Percentiles rank a stretch among this genome's conserved stretches.
phyloP scores from a whole-genome alignment of 1,140 invertebrate genomes.

The Theocolax elegans region DNA sequence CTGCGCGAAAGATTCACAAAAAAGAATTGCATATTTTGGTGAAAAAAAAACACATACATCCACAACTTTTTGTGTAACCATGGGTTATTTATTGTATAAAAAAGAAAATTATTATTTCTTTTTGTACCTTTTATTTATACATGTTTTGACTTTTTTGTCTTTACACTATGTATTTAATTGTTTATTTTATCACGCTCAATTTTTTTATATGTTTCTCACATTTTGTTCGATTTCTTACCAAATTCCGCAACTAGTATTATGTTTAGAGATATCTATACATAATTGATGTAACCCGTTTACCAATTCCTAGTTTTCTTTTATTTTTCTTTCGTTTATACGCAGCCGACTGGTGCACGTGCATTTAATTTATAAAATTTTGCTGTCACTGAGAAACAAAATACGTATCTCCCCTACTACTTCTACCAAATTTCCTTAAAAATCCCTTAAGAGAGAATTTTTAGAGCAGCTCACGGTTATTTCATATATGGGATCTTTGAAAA shows the following conservation, averaged over 20 bases:
- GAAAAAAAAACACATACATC: not conserved
- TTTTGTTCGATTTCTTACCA: slow-evolving; percentile 41
- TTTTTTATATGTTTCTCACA: slow-evolving; percentile 30
- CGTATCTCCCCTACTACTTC: not conserved
- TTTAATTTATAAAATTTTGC: slow-evolving; percentile 25
- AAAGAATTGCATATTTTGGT: slow-evolving; percentile 23
- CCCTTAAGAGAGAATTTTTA: slow-evolving; percentile 55
- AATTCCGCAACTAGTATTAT: slow-evolving; percentile 40
- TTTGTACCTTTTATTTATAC: slow-evolving; percentile 10
- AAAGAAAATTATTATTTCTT: not conserved
- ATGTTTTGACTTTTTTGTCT: slow-evolving; percentile 10
- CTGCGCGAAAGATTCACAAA: slow-evolving; percentile 1
- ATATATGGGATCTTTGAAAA: not conserved
- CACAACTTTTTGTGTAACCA: slow-evolving; percentile 23
- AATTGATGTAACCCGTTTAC: slow-evolving; percentile 42
- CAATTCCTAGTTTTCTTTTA: slow-evolving; percentile 20
- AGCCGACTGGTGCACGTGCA: slow-evolving; percentile 46
- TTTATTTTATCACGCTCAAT: slow-evolving; percentile 10
- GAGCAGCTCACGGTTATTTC: slow-evolving; percentile 49
- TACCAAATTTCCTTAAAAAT: no score
- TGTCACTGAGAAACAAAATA: slow-evolving; percentile 30
- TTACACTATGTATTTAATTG: slow-evolving; percentile 22
- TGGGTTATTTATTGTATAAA: slow-evolving; percentile 38
- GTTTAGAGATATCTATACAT: slow-evolving; percentile 47
- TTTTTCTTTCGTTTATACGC: slow-evolving; percentile 6